These are phyloP conservation scores for Myodes glareolus DNA, from an alignment of 2,113 vertebrate species.

Conservation along the genomic window DNA sequence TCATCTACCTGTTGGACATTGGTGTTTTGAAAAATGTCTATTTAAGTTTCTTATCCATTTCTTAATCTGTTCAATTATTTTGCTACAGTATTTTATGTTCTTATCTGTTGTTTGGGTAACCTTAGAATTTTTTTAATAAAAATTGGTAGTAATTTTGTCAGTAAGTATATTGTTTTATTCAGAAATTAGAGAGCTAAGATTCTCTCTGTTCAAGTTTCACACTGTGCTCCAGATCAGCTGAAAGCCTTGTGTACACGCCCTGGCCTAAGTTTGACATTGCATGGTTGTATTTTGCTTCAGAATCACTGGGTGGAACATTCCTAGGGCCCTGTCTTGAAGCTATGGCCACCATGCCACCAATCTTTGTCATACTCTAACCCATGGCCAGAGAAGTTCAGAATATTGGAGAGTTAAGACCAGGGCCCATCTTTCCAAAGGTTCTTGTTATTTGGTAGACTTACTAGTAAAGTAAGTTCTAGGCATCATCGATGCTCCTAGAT, in stretches of 20 bases:
- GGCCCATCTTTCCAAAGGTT: background rate
- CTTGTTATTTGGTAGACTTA: background rate
- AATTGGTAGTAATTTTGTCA: background rate
- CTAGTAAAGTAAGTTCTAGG: background rate
- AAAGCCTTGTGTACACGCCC: background rate
- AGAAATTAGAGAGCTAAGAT: background rate
- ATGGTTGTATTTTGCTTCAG: background rate
- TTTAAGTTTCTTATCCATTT: background rate
- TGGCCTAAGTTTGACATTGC: background rate
- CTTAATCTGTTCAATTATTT: background rate
- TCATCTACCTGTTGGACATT: background rate
- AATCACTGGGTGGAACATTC: background rate
- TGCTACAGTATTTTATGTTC: background rate
- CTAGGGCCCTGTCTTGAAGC: background rate
- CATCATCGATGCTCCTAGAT: background rate
- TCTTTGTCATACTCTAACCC: background rate
- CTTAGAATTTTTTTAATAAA: background rate
- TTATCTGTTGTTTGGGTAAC: background rate
- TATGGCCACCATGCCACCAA: background rate
- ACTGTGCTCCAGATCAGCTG: background rate
- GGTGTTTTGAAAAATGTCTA: background rate
- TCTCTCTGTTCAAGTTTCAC: background rate
- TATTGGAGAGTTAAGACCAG: background rate
- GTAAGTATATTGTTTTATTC: background rate
- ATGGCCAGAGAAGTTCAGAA: background rate